phyloP scores from a whole-genome alignment of 2,797 vertebrate species.

The Leptatherina wallacei region DNA sequence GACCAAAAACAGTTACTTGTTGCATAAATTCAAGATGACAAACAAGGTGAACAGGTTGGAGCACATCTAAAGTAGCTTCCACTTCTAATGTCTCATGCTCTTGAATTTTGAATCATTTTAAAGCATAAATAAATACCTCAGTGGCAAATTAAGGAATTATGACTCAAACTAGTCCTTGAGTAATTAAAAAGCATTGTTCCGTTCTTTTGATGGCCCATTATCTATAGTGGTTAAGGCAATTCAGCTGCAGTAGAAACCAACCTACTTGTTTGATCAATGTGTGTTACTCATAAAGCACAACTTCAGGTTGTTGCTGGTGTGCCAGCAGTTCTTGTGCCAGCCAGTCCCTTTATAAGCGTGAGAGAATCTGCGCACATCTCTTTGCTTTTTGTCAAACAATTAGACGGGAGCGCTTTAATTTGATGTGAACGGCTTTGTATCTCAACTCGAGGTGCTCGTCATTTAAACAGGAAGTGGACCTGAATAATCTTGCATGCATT shows the following conservation, averaged over 20 bases:
- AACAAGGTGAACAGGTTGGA: not conserved
- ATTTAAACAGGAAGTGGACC: slow-evolving; percentile 67
- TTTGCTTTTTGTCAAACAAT: slow-evolving; percentile 65
- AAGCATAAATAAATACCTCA: not conserved
- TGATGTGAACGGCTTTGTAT: slow-evolving; percentile 59
- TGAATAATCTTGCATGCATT: slow-evolving; percentile 66
- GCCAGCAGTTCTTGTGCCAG: not conserved
- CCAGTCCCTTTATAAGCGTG: slow-evolving; percentile 45
- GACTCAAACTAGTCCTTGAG: not conserved
- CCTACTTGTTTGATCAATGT: slow-evolving; percentile 52
- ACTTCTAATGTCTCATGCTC: not conserved
- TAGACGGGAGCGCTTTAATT: slow-evolving; percentile 38
- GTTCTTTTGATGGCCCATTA: slow-evolving; percentile 41
- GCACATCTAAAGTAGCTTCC: too few species aligned
- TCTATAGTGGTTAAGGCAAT: slow-evolving; percentile 70
- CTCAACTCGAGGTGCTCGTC: slow-evolving; percentile 72
- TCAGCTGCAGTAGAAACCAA: slow-evolving; percentile 59
- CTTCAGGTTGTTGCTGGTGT: slow-evolving; percentile 37
- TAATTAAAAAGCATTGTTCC: not conserved
- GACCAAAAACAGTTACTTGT: not conserved
- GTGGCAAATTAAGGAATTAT: not conserved
- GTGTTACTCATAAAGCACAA: slow-evolving; percentile 51
- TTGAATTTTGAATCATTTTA: not conserved
- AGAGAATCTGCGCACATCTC: slow-evolving; percentile 18
- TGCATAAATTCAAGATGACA: not conserved